Evolutionary conservation across 92 coral and sea anemone genomes (phyloP).

Genomic region (Bergia sp.): DNA sequence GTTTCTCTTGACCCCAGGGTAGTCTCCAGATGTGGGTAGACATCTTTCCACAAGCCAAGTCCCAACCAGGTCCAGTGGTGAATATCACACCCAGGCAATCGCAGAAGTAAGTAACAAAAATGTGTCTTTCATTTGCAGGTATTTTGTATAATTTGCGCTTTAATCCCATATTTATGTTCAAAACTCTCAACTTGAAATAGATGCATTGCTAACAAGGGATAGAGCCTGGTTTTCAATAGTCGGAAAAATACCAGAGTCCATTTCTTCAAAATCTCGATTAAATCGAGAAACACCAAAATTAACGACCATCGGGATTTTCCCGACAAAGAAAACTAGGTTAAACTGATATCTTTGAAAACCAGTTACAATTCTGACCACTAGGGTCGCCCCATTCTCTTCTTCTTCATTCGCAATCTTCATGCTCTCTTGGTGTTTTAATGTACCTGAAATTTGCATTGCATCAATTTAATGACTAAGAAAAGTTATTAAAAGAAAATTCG

Average conservation of each 20-base stretch:
- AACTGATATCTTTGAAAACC: neutral
- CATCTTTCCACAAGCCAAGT: slow-evolving; percentile 40
- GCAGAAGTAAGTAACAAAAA: slow-evolving; percentile 2
- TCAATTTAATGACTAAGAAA: no score
- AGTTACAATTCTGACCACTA: neutral
- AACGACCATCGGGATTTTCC: no score
- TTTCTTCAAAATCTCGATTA: no score
- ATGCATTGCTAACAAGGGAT: neutral
- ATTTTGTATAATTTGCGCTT: neutral
- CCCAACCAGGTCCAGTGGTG: slow-evolving; percentile 50
- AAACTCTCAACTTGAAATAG: neutral
- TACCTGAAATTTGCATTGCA: neutral
- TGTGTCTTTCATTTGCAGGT: neutral
- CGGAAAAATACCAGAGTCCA: no score
- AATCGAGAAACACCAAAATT: no score
- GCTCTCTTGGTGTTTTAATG: neutral
- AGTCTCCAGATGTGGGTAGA: slow-evolving; percentile 53
- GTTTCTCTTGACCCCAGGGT: neutral
- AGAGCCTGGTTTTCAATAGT: neutral
- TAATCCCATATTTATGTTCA: neutral
- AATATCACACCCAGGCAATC: slow-evolving; percentile 43
- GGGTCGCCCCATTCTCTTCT: neutral
- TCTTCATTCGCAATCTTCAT: neutral
- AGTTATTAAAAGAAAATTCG: no score
- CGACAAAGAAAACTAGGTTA: no score